Evolutionary conservation across 2,888 invertebrate species (phyloP), one percentile per base, ranked within the genome.

Genomic region (Melinaea menophilus): DNA sequence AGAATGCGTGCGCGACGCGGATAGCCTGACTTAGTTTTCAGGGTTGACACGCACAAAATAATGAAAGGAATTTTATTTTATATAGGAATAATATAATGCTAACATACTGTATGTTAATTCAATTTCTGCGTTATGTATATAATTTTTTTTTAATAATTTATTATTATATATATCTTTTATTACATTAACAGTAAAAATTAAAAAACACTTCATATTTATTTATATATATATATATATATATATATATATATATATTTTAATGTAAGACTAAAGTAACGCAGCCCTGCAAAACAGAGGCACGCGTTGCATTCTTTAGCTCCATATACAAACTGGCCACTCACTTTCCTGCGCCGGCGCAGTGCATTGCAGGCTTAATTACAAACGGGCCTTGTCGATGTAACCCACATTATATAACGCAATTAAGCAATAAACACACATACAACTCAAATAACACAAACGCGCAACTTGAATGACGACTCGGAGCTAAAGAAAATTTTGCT

Each of bases 261-360:
- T 22, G 22, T 22, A 22, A 22, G 22, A 22, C 22, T n/a, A 4
- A 7, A n/a, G 13, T 4, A 7, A 55, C 51, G 35, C 65, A 71
- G 45, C 72, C 73, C 72, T 72, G 68, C 31, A 41, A 48, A 22
- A 34, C 51, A 65, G 54, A 41, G 62, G 56, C 69, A 68, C 62
- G 70, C 66, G 66, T 72, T 71, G 76, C 80, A 76, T 81, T 82
- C 80, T 79, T 51, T 78, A 77, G 77, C 79, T 79, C 84, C 83
- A 84, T 85, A 86, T 85, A 78, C 79, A 81, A 80, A 76, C 76
- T 72, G 76, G 75, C 84, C 82, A 84, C 82, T 88, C 84, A 84
- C 86, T 87, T 85, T 86, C 84, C 79, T 81, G 77, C 79, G 82
- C 73, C 74, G 75, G 79, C 84, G 80, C 78, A 77, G 75, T 71